phyloP scores from a whole-genome alignment of 2,888 invertebrate genomes.

The Syrphus vitripennis region DNA sequence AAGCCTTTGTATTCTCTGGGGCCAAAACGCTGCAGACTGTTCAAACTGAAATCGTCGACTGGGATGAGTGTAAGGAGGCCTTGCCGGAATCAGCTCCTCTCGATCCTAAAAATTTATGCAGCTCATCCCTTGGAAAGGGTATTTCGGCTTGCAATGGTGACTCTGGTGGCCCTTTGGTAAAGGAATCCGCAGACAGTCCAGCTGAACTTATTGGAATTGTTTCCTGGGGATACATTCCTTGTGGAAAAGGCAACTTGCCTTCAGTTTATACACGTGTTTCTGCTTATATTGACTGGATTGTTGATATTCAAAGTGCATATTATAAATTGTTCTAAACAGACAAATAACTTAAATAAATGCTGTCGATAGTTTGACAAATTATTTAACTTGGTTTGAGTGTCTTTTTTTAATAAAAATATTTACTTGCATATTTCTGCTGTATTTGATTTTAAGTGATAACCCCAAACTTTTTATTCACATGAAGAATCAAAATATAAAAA shows the following conservation, averaged over 20 bases:
- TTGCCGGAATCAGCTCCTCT: conserved; percentile 76
- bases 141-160: conserved; percentile 81
- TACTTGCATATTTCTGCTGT: no score
- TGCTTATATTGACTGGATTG: conserved; percentile 80
- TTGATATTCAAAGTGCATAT: conserved; percentile 74
- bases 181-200: conserved; percentile 68
- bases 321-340: conserved; percentile 73
- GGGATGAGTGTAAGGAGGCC: conserved; percentile 72
- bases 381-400: background rate
- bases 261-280: conserved; percentile 81
- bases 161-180: conserved; percentile 79
- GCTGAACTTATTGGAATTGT: conserved; percentile 81
- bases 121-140: conserved; percentile 80
- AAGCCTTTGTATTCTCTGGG: conserved; percentile 68
- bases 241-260: conserved; percentile 79
- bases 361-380: background rate
- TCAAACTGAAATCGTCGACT: conserved; percentile 75
- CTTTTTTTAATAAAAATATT: no score
- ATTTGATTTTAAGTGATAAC: no score
- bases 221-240: conserved; percentile 82
- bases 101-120: conserved; percentile 80
- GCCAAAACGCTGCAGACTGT: conserved; percentile 77
- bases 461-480: no score
- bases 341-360: background rate
- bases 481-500: no score